Evolutionary conservation across 2,888 invertebrate genomes (phyloP), one percentile per base, ranked within the genome.

Genomic region (Heliconius cydno): DNA sequence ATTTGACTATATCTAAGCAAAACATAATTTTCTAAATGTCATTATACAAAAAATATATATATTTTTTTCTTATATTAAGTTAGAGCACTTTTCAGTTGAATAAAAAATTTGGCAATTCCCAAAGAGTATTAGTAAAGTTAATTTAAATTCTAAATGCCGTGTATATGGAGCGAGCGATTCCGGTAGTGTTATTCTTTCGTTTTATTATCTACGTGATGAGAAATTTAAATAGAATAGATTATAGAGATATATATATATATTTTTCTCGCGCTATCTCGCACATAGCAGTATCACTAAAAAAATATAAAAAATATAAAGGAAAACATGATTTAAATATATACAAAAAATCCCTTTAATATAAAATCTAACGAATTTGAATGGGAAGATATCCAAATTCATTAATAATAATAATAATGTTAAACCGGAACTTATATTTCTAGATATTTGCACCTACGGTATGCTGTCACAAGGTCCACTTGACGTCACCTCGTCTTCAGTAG

Each of bases 401-500:
- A 5, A 13, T 28, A 63, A 25, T 63, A 25, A 63, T 63, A 52
- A n/a, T 60, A 60, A 12, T 34, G 6, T 25, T 15, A 41, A 70
- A 28, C 41, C 70, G 41, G 70, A 70, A 70, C 41, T 9, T 9
- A 25, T 4, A 46, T 10, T 68, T 41, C n/a, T 68, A 68, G 15
- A 41, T 25, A 68, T 41, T 68, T 46, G 72, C 80, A 68, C 80
- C 77, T 74, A 78, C 78, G 65, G 52, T 15, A 25, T 28, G 25
- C 60, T 73, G 72, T 66, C 77, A 68, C 63, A 68, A 68, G 60
- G 60, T 77, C 77, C 73, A 73, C 15, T 60, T 80, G 66, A 76
- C 80, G 79, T 80, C 80, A 80, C 63, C 74, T 52, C 66, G 46
- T 80, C 73, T 65, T 28, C 65, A n/a, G 80, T 74, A 74, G 80